These are phyloP conservation scores for Alcedo atthis DNA, from an alignment of 2,797 vertebrate genomes.

Conservation along the genomic window DNA sequence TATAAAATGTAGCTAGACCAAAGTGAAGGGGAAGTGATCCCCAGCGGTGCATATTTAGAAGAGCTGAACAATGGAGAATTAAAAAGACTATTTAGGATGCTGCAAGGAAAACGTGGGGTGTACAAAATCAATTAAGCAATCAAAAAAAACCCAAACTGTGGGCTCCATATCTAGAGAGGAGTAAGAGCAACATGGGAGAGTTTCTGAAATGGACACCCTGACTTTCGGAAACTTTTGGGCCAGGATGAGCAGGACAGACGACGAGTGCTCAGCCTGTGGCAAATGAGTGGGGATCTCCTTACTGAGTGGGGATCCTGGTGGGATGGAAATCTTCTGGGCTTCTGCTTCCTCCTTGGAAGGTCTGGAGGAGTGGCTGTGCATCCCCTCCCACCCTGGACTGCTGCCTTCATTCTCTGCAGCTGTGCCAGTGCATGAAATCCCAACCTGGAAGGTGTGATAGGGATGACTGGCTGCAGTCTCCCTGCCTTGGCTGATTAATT, in stretches of 20 bases:
- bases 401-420: neutral
- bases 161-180: neutral
- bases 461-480: conserved; percentile 48
- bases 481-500: conserved; percentile 43
- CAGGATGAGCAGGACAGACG: accelerated
- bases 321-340: neutral
- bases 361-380: neutral
- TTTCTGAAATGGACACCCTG: neutral
- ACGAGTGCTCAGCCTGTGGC: accelerated
- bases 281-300: neutral
- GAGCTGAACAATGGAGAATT: neutral
- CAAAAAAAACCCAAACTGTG: neutral
- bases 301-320: neutral
- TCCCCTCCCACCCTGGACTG: accelerated
- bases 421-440: neutral
- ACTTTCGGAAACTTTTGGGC: neutral
- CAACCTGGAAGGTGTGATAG: conserved; percentile 49
- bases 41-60: neutral
- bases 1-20: conserved; percentile 27
- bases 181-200: neutral
- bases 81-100: neutral
- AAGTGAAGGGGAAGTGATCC: neutral
- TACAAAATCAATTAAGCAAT: neutral
- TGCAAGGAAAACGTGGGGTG: neutral
- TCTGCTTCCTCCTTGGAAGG: neutral